Base-by-base conservation (phyloP, 2,888 invertebrate species). In the Odontothrips loti region DNA sequence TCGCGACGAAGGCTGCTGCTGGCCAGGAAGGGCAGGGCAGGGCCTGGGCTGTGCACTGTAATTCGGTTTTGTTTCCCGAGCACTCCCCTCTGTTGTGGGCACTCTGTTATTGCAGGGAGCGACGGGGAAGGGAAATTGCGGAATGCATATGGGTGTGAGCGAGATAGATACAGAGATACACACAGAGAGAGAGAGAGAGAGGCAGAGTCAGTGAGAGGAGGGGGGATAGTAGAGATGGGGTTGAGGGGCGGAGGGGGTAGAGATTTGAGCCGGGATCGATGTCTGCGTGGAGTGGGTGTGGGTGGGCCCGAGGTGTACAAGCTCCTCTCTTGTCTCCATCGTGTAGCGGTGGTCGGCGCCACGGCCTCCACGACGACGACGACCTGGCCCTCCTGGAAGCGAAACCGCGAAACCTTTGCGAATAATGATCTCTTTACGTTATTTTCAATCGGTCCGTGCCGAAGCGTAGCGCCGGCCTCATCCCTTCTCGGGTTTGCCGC, bases 271-370 rank as follows among this genome's bases (percentile, higher is more conserved):
- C 80, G 79, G 51, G n/a, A 34, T 48, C 23, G 23, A 47, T 84
- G 85, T 87, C 86, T 86, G 85, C 80, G 86, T 2, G 34, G 86
- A 85, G 80, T 80, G 85, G 84, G 86, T 85, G 80, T 80, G 85
- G 84, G 82, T 81, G 79, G 83, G 51, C 15, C 20, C 20, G 58
- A 11, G 58, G 58, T 17, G 58, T 20, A 68, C 68, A 68, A 27
- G 68, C 23, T 1, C 23, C 34, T 27, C 68, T 23, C 68, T 75
- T 75, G 81, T 79, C 81, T 43, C 34, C 80, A 80, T 82, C 80
- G 80, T 80, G 81, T 80, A 82, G 80, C 82, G 82, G 81, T 79
- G 51, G 80, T 79, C 63, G 82, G 51, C 51, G 51, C 51, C 51
- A 51, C 58, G 58, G 34, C 34, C 34, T 43, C 58, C 58, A 17